Base-by-base conservation (phyloP, 2,113 vertebrate species). In the Physeter macrocephalus region DNA sequence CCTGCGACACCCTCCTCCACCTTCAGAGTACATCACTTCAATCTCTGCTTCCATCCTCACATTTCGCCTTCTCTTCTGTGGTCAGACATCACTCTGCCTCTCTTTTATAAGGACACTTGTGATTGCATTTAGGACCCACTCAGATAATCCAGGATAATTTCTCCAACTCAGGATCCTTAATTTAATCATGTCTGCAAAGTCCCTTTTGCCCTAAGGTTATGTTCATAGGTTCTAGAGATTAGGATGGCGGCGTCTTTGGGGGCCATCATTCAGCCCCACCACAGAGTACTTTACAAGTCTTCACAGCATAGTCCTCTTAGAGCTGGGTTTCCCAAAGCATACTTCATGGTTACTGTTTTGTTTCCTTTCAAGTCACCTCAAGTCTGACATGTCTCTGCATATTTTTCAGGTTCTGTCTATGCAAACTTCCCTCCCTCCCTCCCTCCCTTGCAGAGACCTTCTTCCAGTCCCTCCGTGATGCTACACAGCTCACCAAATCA, bases 221-320 rank as follows among this genome's bases (percentile, higher is more conserved):
- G 67, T 69, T 43, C 52, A 34, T 39, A 62, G 43, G 36, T 80
- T n/a, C 46, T 13, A 17, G 72, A 39, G 54, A 43, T 85, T 18
- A 46, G 62, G 52, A 18, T 15, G 11, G 31, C 43, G 12, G 12
- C 36, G 29, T 69, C 39, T 59, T 83, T 69, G 49, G 43, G 61
- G 7, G 8, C 18, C 5, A 0, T 62, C 14, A 15, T 46, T 43
- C 10, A 39, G 41, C 2, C 10, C 46, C 23, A 15, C 18, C n/a
- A 4, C 13, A 61, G 87, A n/a, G 21, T 21, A 7, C n/a, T 90
- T 4, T 0, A 17, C 1, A 13, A 84, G 43, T 27, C 31, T 81
- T 92, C 61, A 20, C 2, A 4, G 41, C 31, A 1, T 11, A 3
- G 43, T 41, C 5, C 13, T 41, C 29, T 5, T 6, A 54, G 41